phyloP scores from a whole-genome alignment of 2,888 invertebrate genomes.

The Rhagonycha lutea region DNA sequence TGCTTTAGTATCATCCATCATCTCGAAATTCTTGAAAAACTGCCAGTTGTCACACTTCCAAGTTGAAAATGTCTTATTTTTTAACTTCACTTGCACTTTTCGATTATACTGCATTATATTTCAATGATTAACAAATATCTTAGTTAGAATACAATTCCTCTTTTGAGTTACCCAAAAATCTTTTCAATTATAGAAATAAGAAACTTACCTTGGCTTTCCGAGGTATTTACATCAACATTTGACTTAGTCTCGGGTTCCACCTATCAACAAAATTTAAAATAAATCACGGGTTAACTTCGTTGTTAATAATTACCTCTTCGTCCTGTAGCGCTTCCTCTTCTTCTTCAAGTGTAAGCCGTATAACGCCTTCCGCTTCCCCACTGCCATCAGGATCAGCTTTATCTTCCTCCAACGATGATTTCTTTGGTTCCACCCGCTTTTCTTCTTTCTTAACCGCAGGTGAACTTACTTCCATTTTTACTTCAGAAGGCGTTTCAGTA shows the following conservation, averaged over 20 bases:
- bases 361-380: constrained; percentile 9
- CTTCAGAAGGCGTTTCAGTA: background rate
- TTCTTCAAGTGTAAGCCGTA: constrained; percentile 48
- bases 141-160: constrained; percentile 5
- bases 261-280: background rate
- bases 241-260: background rate
- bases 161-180: background rate
- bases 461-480: background rate
- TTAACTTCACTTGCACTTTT: background rate
- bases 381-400: background rate
- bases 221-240: background rate
- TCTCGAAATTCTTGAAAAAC: background rate
- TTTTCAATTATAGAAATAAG: background rate
- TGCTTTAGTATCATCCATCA: background rate
- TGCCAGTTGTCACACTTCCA: background rate
- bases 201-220: constrained; percentile 7
- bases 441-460: background rate
- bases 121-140: constrained; percentile 9
- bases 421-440: background rate
- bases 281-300: background rate
- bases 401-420: background rate
- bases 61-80: background rate
- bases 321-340: constrained; percentile 46
- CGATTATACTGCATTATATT: constrained; percentile 11
- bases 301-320: constrained; percentile 38